Evolutionary conservation across 2,888 invertebrate species (phyloP).

Genomic region (Actias luna): DNA sequence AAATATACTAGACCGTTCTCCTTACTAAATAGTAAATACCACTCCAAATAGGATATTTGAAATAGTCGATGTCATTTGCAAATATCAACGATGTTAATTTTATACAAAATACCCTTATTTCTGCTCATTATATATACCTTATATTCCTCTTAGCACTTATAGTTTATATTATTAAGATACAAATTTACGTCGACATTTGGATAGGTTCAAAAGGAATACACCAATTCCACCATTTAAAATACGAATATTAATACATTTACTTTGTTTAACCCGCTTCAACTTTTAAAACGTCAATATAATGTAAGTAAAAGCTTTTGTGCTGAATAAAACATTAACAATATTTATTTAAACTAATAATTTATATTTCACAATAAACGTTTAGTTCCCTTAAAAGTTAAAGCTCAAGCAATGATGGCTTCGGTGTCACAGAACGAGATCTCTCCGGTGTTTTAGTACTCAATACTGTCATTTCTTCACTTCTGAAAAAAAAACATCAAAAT

Average conservation of each 20-base stretch:
- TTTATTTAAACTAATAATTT: not conserved
- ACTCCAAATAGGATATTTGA: not conserved
- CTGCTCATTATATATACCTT: not conserved
- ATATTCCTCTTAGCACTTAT: not conserved
- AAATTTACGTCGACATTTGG: too few relatives aligned
- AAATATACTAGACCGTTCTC: not conserved
- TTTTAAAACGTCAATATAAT: too few relatives aligned
- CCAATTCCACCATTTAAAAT: too few relatives aligned
- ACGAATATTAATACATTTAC: too few relatives aligned
- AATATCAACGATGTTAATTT: not conserved
- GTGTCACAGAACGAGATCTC: conserved; percentile 61
- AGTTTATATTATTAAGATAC: not conserved
- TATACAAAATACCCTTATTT: not conserved
- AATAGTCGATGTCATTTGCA: not conserved
- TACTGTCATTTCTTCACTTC: conserved; percentile 75
- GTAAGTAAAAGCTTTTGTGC: not conserved
- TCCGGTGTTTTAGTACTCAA: conserved; percentile 59
- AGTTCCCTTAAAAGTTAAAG: conserved; percentile 42
- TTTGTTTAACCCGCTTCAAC: too few relatives aligned
- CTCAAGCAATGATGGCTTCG: conserved; percentile 66
- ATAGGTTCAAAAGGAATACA: too few relatives aligned
- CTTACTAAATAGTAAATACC: too few relatives aligned
- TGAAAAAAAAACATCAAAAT: conserved; percentile 39
- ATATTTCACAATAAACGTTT: not conserved
- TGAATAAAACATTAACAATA: not conserved